Evolutionary conservation across 2,888 invertebrate genomes (phyloP), one percentile per base, ranked within the genome.

Genomic region (Napeogenes sylphis): DNA sequence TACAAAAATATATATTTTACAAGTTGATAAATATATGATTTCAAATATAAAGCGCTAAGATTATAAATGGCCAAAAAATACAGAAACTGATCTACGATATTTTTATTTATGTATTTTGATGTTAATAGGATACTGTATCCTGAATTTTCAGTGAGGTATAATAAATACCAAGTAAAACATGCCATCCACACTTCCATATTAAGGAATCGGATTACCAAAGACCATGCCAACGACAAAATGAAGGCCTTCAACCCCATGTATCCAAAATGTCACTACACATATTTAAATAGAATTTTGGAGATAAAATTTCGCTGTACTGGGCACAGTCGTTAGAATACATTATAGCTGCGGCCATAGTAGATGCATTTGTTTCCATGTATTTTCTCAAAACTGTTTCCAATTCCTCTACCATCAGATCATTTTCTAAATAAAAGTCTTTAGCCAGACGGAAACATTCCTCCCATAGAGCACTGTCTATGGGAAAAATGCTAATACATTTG

Each of bases 361-460:
- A 79, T 0, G 87, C 84, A 60, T 90, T 80, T 0, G 86, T 83
- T 64, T 91, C 86, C 85, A 92, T 91, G 62, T 92, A 91, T 65
- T 92, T 92, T 14, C 90, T 77, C 60, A 93, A 81, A 4, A 93
- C 85, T 4, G 79, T 80, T 76, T 93, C 93, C 65, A 93, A 79
- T 59, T 87, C 89, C 10, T 84, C 79, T 63, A 92, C 84, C 14
- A 77, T 78, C 65, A 90, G 73, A 66, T 83, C 71, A 67, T 90
- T 88, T 8, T 85, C 81, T 46, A 90, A 67, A 68, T 81, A 90
- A 70, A 83, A 90, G 70, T 88, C 79, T 67, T 87, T 90, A 0
- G 89, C 79, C 0, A 81, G 69, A 33, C 85, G 77, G 73, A 90
- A 87, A 67, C 88, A 90, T 3, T 76, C 76, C 64, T 90, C 89